phyloP scores from a whole-genome alignment of 2,888 invertebrate species.

The Nasonovia ribisnigri region DNA sequence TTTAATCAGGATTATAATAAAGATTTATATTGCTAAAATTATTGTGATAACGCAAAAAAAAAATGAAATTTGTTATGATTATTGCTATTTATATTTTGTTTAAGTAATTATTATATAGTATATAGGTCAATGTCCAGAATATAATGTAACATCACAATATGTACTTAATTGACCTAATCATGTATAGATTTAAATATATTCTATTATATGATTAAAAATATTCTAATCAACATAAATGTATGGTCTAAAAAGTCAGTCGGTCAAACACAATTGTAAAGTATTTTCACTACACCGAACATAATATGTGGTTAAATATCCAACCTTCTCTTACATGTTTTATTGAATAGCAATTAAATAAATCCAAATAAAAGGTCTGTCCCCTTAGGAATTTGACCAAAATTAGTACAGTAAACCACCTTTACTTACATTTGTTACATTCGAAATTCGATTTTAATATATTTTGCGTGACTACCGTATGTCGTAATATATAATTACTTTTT shows the following conservation, averaged over 20 bases:
- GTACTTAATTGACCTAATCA: background rate
- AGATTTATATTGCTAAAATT: background rate
- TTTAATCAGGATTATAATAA: background rate
- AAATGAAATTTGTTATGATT: background rate
- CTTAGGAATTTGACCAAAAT: background rate
- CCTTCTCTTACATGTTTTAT: background rate
- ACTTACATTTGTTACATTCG: background rate
- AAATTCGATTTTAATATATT: constrained; percentile 1
- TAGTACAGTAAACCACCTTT: background rate
- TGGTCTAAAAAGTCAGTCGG: background rate
- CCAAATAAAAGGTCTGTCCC: background rate
- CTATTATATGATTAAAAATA: background rate
- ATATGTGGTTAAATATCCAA: background rate
- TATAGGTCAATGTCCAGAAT: background rate
- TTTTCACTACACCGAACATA: background rate
- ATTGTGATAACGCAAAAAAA: background rate
- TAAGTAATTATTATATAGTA: background rate
- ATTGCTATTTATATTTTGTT: background rate
- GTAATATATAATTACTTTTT: background rate
- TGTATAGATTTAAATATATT: background rate
- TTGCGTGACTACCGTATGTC: background rate
- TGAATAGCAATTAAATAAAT: background rate
- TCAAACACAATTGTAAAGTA: background rate
- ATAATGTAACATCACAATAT: background rate
- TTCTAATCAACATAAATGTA: background rate